phyloP scores from a whole-genome alignment of 2,888 invertebrate species.

The Perizoma affinitatum region DNA sequence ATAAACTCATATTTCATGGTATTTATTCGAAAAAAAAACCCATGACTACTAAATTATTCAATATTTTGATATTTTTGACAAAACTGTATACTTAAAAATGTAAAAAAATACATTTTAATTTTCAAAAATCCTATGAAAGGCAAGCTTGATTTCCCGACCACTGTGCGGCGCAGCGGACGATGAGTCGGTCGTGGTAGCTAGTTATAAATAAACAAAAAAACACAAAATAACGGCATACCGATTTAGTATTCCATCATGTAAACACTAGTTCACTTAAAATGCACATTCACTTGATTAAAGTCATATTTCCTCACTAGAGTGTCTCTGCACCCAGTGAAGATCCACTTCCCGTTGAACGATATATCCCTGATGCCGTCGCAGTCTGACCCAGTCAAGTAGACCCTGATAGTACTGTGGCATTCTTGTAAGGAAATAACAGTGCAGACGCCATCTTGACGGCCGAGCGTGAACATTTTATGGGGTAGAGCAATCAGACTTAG shows the following conservation, averaged over 20 bases:
- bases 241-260: not conserved
- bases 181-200: too few species aligned
- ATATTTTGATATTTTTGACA: too few species aligned
- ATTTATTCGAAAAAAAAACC: too few species aligned
- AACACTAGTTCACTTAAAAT: constrained; percentile 67
- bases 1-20: too few species aligned
- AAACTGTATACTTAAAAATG: too few species aligned
- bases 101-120: too few species aligned
- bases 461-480: constrained; percentile 80
- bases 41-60: too few species aligned
- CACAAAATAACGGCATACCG: too few species aligned
- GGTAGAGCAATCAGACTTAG: constrained; percentile 75
- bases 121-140: too few species aligned
- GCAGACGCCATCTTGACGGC: constrained; percentile 87
- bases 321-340: constrained; percentile 87
- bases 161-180: too few species aligned
- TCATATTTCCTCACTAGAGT: constrained; percentile 86
- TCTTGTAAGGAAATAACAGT: constrained; percentile 76
- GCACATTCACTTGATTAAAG: constrained; percentile 74
- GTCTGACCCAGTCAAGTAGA: constrained; percentile 88
- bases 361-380: constrained; percentile 88
- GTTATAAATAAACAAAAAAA: too few species aligned
- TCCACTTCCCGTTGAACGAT: constrained; percentile 82
- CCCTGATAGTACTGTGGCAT: constrained; percentile 54
- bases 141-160: too few species aligned